A percentile compares a stretch with the other conserved stretches of the same genome.
Conservation (phyloP, 1,140 invertebrate species). For the Drosophila sturtevanti region DNA sequence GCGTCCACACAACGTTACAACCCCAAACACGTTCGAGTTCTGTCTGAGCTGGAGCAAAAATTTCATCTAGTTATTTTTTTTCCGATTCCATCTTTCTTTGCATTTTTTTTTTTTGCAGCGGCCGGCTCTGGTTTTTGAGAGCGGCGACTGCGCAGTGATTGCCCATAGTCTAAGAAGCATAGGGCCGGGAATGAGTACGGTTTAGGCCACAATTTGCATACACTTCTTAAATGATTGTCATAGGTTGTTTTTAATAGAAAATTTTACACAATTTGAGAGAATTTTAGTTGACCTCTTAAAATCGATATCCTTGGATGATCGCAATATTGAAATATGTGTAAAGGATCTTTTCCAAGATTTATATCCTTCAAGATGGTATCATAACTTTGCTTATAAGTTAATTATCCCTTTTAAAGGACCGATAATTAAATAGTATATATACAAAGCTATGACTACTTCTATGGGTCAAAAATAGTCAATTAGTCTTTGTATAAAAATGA, state of each 20-base stretch:
- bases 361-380: no score
- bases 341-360: no score
- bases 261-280: no score
- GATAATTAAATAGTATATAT: no score
- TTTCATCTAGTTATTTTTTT: conserved; percentile 3
- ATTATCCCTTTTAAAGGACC: no score
- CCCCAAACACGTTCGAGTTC: conserved; percentile 68
- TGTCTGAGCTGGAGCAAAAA: conserved; percentile 53
- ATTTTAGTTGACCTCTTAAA: no score
- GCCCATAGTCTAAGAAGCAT: neutral
- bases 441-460: no score
- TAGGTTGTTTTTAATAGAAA: neutral
- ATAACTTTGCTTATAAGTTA: no score
- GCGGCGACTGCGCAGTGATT: neutral
- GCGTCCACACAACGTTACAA: conserved; percentile 67
- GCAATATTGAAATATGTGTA: no score
- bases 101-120: conserved; percentile 19
- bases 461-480: no score
- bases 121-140: conserved; percentile 33
- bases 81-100: neutral
- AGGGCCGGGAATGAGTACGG: neutral
- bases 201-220: neutral
- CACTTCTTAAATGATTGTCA: neutral
- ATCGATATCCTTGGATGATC: no score
- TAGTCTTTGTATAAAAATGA: no score